Evolutionary conservation across 2,113 vertebrate genomes (phyloP).

Genomic region (Taxidea taxus): DNA sequence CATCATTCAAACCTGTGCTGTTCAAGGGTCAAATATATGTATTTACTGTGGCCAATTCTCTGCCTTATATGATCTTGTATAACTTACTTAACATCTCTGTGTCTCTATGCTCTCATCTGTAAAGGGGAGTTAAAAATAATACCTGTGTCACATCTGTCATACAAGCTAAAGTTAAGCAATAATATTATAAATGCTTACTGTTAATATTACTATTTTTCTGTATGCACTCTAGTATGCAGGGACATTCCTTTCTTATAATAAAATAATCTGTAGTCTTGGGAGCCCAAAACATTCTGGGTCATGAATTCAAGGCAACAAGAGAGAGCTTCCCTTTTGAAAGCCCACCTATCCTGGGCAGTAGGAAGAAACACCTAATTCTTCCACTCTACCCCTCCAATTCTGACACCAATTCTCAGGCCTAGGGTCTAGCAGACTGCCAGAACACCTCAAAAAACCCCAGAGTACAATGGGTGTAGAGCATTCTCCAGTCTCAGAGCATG

Average conservation of each 20-base stretch:
- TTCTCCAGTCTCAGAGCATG: background rate
- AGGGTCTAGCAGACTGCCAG: background rate
- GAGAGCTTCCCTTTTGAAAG: background rate
- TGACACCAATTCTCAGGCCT: background rate
- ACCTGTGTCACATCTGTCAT: background rate
- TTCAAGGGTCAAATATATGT: background rate
- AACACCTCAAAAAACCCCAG: background rate
- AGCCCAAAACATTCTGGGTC: background rate
- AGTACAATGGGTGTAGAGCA: accelerated
- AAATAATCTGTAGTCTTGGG: background rate
- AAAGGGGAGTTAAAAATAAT: background rate
- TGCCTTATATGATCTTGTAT: background rate
- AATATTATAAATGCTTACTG: background rate
- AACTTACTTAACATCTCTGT: background rate
- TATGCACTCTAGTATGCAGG: background rate
- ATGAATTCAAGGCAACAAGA: background rate
- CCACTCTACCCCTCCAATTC: background rate
- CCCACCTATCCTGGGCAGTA: background rate
- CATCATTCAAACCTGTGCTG: background rate
- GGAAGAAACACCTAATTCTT: background rate
- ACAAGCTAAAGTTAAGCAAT: background rate
- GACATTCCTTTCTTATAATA: background rate
- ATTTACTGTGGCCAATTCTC: background rate
- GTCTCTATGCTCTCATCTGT: background rate
- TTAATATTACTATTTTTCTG: background rate